phyloP scores from a whole-genome alignment of 2,888 invertebrate genomes.

The Poecilus cupreus region DNA sequence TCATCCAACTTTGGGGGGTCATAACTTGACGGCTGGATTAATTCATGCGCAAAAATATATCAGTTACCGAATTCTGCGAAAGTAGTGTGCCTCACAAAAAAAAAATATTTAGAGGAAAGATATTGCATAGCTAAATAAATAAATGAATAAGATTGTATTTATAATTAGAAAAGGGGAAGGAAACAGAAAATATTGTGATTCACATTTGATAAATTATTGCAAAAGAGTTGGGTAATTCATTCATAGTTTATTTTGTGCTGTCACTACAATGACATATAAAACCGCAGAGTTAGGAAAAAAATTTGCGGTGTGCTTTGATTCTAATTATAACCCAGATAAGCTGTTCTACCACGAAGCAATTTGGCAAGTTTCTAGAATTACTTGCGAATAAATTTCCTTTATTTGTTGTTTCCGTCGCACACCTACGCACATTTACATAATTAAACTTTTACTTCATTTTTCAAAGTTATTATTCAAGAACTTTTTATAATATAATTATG shows the following conservation, averaged over 20 bases:
- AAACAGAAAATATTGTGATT: too few species aligned
- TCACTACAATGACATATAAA: not conserved
- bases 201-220: too few species aligned
- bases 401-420: not conserved
- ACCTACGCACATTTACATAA: not conserved
- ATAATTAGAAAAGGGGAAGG: too few species aligned
- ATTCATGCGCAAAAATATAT: too few species aligned
- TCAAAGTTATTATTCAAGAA: not conserved
- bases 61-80: too few species aligned
- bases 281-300: conserved; percentile 2
- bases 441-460: not conserved
- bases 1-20: too few species aligned
- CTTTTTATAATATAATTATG: not conserved
- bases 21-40: too few species aligned
- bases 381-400: not conserved
- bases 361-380: conserved; percentile 1
- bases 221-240: not conserved
- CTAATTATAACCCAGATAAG: not conserved
- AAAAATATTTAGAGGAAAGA: too few species aligned
- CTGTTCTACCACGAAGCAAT: not conserved
- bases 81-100: too few species aligned
- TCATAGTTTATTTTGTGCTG: not conserved
- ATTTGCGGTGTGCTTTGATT: not conserved
- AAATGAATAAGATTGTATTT: too few species aligned
- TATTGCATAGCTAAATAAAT: too few species aligned